phyloP scores from a whole-genome alignment of 2,113 vertebrate species.

The Dasyprocta punctata region DNA sequence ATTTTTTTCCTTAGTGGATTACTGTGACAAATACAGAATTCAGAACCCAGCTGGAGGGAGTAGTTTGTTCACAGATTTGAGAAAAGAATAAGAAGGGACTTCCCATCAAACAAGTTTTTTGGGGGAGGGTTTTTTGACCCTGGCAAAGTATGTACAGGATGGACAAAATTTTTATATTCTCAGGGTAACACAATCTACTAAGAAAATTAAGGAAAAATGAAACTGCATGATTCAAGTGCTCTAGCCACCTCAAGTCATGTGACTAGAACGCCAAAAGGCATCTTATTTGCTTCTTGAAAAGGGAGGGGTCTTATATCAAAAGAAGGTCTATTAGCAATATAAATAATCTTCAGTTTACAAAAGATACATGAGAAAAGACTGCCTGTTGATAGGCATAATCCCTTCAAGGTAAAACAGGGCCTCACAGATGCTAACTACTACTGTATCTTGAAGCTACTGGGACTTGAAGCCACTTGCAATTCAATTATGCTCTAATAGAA shows the following conservation, averaged over 20 bases:
- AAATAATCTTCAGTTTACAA: neutral
- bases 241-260: neutral
- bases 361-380: neutral
- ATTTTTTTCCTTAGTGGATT: neutral
- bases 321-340: conserved; percentile 26
- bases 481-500: neutral
- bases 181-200: neutral
- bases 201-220: conserved; percentile 47
- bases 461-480: neutral
- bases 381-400: neutral
- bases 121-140: neutral
- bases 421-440: neutral
- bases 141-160: neutral
- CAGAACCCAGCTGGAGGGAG: conserved; percentile 10
- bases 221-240: neutral
- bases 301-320: neutral
- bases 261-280: neutral
- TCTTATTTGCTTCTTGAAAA: neutral
- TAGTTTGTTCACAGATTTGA: neutral
- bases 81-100: conserved; percentile 39
- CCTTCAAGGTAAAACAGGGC: neutral
- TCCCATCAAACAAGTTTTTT: conserved; percentile 21
- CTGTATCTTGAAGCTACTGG: neutral
- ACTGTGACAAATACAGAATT: conserved; percentile 40
- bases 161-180: neutral